These are phyloP conservation scores for Glaucidium brasilianum DNA, from an alignment of 2,113 vertebrate genomes.

Conservation along the genomic window DNA sequence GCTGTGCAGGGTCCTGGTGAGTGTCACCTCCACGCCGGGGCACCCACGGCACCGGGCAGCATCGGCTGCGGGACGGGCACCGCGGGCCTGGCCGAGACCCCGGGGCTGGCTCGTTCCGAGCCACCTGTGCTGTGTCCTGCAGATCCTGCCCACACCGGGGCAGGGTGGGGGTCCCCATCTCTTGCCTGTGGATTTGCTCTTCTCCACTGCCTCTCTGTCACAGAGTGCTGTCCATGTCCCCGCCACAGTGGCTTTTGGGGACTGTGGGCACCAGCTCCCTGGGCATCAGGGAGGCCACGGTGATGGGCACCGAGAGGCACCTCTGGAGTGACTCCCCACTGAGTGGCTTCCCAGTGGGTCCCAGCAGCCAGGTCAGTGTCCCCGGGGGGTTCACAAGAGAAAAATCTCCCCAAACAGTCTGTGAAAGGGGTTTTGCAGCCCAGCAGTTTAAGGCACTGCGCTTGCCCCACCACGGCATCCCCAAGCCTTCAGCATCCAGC, in stretches of 20 bases:
- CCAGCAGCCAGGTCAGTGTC: neutral
- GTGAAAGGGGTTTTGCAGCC: neutral
- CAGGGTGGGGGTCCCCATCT: neutral
- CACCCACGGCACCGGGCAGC: neutral
- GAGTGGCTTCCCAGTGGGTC: fast-evolving
- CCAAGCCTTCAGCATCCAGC: neutral
- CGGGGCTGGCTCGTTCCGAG: neutral
- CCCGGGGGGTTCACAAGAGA: neutral
- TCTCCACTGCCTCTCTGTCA: neutral
- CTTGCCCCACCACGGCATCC: neutral
- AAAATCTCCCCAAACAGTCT: neutral
- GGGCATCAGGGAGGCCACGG: neutral
- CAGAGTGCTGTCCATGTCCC: neutral
- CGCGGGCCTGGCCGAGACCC: too few relatives aligned
- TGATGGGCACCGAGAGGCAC: fast-evolving
- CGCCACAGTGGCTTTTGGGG: neutral
- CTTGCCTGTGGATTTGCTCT: neutral
- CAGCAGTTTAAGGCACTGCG: neutral
- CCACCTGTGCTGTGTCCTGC: fast-evolving
- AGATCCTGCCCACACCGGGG: neutral
- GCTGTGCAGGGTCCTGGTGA: neutral
- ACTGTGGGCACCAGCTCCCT: fast-evolving
- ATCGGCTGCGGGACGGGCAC: neutral
- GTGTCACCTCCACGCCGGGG: neutral
- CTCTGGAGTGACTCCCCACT: too few relatives aligned